Conservation (phyloP, 2,797 vertebrate species). For the Odontamblyopus rebecca region DNA sequence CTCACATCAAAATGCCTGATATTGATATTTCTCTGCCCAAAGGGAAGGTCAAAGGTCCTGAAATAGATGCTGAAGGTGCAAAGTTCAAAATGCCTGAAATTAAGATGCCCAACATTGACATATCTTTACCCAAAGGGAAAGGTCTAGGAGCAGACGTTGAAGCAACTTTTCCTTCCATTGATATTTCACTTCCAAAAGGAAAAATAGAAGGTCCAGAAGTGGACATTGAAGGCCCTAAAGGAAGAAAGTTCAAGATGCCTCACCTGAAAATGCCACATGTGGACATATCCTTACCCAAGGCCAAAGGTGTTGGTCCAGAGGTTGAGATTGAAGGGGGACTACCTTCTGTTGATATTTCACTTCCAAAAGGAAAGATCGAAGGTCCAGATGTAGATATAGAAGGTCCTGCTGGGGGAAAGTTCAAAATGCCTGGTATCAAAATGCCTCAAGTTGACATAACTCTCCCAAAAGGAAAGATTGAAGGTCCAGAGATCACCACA, state of each 20-base stretch:
- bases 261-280: too few species aligned
- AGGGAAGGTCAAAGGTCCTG: conserved; percentile 40
- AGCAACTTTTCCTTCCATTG: conserved; percentile 52
- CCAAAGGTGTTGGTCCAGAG: too few species aligned
- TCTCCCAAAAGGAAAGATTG: conserved; percentile 45
- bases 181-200: conserved; percentile 53
- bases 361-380: conserved; percentile 47
- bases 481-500: background rate
- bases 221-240: too few species aligned
- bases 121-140: conserved; percentile 52
- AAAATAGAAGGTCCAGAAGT: too few species aligned
- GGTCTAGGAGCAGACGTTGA: conserved; percentile 30
- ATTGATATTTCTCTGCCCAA: conserved; percentile 65
- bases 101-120: conserved; percentile 50
- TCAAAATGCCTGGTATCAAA: conserved; percentile 29
- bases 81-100: conserved; percentile 59
- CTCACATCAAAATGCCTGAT: conserved; percentile 63
- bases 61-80: conserved; percentile 3
- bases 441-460: conserved; percentile 57
- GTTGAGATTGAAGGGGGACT: conserved; percentile 17
- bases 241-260: too few species aligned
- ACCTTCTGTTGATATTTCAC: conserved; percentile 55
- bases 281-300: too few species aligned
- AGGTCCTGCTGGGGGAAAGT: conserved; percentile 20
- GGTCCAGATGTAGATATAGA: conserved; percentile 26